Base-by-base conservation (phyloP, 2,888 invertebrate genomes). In the Drosophila tanythrix region DNA sequence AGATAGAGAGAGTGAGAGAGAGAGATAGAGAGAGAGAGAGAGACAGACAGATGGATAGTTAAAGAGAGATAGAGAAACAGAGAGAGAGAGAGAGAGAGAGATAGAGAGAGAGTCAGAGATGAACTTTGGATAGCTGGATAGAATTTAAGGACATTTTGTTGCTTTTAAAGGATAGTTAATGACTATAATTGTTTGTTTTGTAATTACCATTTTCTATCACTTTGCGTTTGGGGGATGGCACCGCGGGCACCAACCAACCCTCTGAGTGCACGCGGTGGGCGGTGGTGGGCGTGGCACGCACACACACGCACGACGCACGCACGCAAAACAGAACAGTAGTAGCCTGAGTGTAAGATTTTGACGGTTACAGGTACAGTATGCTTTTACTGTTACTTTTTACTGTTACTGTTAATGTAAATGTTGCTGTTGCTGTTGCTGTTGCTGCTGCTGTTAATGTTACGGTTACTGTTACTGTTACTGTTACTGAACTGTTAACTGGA, bases 161-260 rank as follows among this genome's bases (percentile, higher is more conserved):
- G 55, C 18, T 57, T 62, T 70, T 70, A 68, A 43, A 65, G 73
- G 70, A 62, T 67, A 71, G 81, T 87, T 87, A 81, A 89, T 85
- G 81, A 89, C 86, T 84, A 84, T 70, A 82, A 88, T 88, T 84
- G 88, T 69, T 85, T 76, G 79, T 70, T 68, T 90, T 89, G 91
- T 87, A 92, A 89, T 92, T 92, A 92, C 91, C 91, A 92, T 92
- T 90, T 92, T 92, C 90, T 92, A 92, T 91, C 86, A 90, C 92
- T 92, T 90, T 85, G 88, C 86, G 88, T 89, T 86, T 73, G 77
- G 83, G 86, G 88, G 83, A 90, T 88, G 89, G 88, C 88, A 83
- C 90, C 84, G 89, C 90, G 89, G 83, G 83, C 81, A 83, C 83
- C 84, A 83, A 90, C 80, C 82, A 86, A 79, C 88, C 82, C 83